Evolutionary conservation across 2,888 invertebrate species (phyloP).

Genomic region (Timema cristinae): DNA sequence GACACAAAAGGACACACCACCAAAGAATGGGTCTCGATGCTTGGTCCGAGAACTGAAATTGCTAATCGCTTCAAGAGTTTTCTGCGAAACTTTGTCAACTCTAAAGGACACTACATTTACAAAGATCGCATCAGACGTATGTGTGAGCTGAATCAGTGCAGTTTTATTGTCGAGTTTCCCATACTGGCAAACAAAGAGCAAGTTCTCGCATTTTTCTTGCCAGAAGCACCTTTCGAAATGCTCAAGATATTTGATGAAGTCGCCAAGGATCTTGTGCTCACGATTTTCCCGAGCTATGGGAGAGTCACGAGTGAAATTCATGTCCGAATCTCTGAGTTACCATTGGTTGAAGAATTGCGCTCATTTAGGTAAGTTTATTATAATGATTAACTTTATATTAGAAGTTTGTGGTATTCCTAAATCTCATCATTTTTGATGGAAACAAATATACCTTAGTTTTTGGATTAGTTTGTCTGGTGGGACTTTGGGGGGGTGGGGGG

Average conservation of each 20-base stretch:
- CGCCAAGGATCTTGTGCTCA: conserved; percentile 86
- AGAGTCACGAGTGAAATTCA: conserved; percentile 92
- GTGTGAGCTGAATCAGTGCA: conserved; percentile 85
- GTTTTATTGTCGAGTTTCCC: conserved; percentile 90
- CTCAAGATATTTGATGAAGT: conserved; percentile 94
- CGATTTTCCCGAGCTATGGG: conserved; percentile 94
- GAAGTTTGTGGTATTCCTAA: too few species aligned
- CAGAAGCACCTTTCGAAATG: conserved; percentile 97
- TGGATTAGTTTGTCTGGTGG: too few species aligned
- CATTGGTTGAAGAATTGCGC: conserved; percentile 91
- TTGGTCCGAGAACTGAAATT: conserved; percentile 94
- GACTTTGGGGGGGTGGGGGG: too few species aligned
- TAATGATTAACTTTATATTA: too few species aligned
- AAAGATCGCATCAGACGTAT: conserved; percentile 90
- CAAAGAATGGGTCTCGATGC: conserved; percentile 95
- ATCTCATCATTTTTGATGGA: too few species aligned
- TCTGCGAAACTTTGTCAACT: conserved; percentile 82
- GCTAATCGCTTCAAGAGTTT: conserved; percentile 90
- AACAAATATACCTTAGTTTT: too few species aligned
- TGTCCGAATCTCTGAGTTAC: conserved; percentile 91
- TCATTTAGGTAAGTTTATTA: conserved; percentile 63
- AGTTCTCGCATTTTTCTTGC: conserved; percentile 92
- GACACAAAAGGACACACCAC: conserved; percentile 94
- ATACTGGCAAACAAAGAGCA: conserved; percentile 86
- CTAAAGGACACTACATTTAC: conserved; percentile 81